Base-by-base conservation (phyloP, 2,888 invertebrate genomes). In the Aporophyla nigra region DNA sequence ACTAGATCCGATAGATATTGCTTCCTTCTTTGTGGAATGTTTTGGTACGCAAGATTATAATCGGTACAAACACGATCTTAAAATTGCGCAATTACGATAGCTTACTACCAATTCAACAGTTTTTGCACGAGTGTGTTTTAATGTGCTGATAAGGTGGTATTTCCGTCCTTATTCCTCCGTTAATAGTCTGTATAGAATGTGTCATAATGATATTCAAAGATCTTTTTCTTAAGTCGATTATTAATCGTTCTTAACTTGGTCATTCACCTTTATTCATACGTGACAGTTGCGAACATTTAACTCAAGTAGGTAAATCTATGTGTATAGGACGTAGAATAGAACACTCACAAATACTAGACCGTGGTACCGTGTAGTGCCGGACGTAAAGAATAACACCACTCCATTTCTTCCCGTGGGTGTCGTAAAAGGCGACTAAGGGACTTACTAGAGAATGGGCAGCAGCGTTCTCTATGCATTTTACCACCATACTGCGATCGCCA, bases 41-140 rank as follows among this genome's bases (percentile, higher is more conserved):
- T 76, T 59, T 59, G n/a, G 46, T 63, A 51, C 67, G 63, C 61
- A 72, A 68, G 61, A 67, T 70, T 62, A 61, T 63, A 69, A 61
- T 58, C 69, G 46, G 54, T 49, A 40, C 33, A 73, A 71, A 74
- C 70, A 71, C 72, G 16, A 73, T 74, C 74, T 71, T 43, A 62
- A 68, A 72, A 80, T 76, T 83, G 74, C 76, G 78, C 63, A 81
- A 68, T 79, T 61, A 75, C 66, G 67, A 76, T 82, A 74, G 58
- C 51, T 76, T 75, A 71, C 61, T 75, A 73, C 63, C 53, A 70
- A 67, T 68, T 72, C 21, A 53, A 53, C 3, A 2, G 2, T 74
- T 81, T 72, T 76, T 62, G 71, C 53, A 58, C 27, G 33, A 61
- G 53, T 83, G 62, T 74, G 61, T 81, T 76, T 70, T 85, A 40